Base-by-base conservation (phyloP, 2,797 vertebrate species). In the Apogon hyalosoma region DNA sequence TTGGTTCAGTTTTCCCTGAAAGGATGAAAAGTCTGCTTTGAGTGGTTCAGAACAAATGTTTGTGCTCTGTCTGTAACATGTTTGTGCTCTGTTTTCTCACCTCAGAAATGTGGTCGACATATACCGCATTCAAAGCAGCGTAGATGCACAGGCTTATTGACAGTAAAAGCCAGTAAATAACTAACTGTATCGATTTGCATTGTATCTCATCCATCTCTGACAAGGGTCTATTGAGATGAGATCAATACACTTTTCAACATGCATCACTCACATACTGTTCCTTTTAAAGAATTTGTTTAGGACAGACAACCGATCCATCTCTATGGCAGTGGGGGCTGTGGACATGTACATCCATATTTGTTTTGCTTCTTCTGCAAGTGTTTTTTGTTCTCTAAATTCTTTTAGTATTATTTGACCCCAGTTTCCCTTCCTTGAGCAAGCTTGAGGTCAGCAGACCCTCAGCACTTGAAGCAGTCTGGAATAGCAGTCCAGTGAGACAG, bases 151-250 rank as follows among this genome's bases (percentile, higher is more conserved):
- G 58, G 28, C 28, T 47, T 77, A 77, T 75, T 82, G 81, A 67
- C 82, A 82, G 61, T 48, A 58, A 43, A 48, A 80, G 50, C 64
- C 55, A 49, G 63, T 80, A 75, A 85, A 83, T 80, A 79, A 83
- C 80, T 73, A 60, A 57, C 60, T 52, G 12, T 66, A 83, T 84
- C 82, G 85, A 90, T 86, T 58, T 49, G 63, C 66, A 28, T 74
- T 67, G 70, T 73, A 82, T 72, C 57, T 63, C 80, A 82, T 90
- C 74, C 48, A 70, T 90, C 71, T 74, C 69, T 84, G 75, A 75
- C 76, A 75, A 66, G 11, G 14, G 14, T 51, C 67, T 57, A 50
- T 63, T 69, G 65, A 69, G 57, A 75, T 39, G n/a, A 58, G 55
- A 85, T 89, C 70, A 13, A 86, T 83, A 57, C 21, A 18, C 67